These are phyloP conservation scores for Erpornis zantholeuca DNA, from an alignment of 2,113 vertebrate genomes.

Conservation along the genomic window DNA sequence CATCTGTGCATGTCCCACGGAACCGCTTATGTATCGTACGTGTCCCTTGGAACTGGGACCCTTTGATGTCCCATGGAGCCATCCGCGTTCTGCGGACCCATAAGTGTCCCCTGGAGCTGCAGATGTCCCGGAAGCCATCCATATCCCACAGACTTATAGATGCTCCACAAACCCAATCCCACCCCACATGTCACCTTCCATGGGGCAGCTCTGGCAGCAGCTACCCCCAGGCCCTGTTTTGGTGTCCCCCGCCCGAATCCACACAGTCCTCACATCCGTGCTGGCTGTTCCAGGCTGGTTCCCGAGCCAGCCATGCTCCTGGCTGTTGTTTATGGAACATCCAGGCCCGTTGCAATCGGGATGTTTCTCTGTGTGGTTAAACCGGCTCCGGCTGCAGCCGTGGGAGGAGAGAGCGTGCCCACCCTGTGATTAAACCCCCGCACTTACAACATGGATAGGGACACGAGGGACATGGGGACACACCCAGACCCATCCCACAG, in stretches of 20 bases:
- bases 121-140: background rate
- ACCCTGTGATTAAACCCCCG: background rate
- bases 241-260: rapidly evolving
- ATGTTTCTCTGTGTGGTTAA: background rate
- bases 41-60: background rate
- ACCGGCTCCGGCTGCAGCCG: background rate
- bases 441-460: background rate
- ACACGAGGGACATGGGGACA: rapidly evolving
- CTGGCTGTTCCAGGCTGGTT: rapidly evolving
- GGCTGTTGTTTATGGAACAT: background rate
- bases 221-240: background rate
- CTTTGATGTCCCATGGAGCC: background rate
- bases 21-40: rapidly evolving
- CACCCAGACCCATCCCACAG: background rate
- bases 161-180: background rate
- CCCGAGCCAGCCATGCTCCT: rapidly evolving
- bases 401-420: background rate
- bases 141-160: rapidly evolving
- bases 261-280: rapidly evolving
- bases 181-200: rapidly evolving
- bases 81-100: background rate
- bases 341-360: background rate
- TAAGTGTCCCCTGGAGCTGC: background rate
- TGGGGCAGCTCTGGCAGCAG: background rate
- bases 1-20: rapidly evolving